These are phyloP conservation scores for Psittacula cyanocephala DNA, from an alignment of 2,113 vertebrate genomes.

Conservation along the genomic window DNA sequence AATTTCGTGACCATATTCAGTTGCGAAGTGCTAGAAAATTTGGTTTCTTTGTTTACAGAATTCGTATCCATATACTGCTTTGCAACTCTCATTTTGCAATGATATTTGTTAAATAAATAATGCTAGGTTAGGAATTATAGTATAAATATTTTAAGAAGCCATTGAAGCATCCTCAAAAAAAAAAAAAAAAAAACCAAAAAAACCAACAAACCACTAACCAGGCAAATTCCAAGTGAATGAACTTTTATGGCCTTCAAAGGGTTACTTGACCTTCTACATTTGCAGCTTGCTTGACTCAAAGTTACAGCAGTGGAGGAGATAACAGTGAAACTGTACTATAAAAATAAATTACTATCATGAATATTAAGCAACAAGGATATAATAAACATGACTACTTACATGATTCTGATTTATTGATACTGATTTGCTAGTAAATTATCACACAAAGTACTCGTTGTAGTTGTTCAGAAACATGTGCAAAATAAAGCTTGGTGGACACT, in stretches of 20 bases:
- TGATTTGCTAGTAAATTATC: constrained; percentile 82
- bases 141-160: constrained; percentile 44
- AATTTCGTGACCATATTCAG: neutral
- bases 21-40: neutral
- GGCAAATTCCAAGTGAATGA: constrained; percentile 18
- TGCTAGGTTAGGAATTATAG: constrained; percentile 28
- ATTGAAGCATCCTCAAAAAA: neutral
- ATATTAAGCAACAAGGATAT: constrained; percentile 90
- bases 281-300: constrained; percentile 72
- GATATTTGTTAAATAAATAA: constrained; percentile 52
- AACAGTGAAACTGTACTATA: constrained; percentile 82
- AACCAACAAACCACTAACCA: neutral
- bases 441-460: constrained; percentile 75
- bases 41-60: neutral
- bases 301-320: constrained; percentile 69
- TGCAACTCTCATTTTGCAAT: neutral
- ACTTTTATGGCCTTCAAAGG: constrained; percentile 75
- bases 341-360: constrained; percentile 93
- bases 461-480: constrained; percentile 73
- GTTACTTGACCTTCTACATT: constrained; percentile 74
- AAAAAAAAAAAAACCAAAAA: neutral
- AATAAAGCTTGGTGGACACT: constrained; percentile 80
- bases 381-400: constrained; percentile 88
- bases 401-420: constrained; percentile 95
- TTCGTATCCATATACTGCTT: neutral